phyloP scores from a whole-genome alignment of 2,888 invertebrate genomes.

The Hypercompe scribonia region DNA sequence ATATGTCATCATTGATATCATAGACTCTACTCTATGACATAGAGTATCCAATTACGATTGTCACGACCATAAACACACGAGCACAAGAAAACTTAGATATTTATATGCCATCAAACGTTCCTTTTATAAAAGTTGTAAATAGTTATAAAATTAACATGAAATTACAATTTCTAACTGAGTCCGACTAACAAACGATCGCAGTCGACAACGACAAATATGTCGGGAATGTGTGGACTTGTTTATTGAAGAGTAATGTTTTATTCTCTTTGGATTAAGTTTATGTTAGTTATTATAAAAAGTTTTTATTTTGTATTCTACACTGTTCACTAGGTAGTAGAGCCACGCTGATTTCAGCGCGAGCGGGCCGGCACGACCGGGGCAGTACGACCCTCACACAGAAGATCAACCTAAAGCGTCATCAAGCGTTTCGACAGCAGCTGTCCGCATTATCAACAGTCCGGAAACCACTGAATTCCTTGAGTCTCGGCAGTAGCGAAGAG shows the following conservation, averaged over 20 bases:
- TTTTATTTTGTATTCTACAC: no score
- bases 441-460: no score
- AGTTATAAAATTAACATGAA: conserved; percentile 76
- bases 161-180: conserved; percentile 66
- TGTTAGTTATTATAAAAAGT: conserved; percentile 24
- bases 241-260: conserved; percentile 41
- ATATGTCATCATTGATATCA: conserved; percentile 41
- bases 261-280: conserved; percentile 40
- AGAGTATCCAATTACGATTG: conserved; percentile 42
- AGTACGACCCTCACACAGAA: no score
- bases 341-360: no score
- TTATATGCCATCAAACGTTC: conserved; percentile 39
- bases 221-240: conserved; percentile 44
- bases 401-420: no score
- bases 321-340: no score
- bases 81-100: conserved; percentile 43
- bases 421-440: no score
- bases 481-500: no score
- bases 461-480: no score
- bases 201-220: conserved; percentile 40
- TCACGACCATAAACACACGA: conserved; percentile 42
- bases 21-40: no score
- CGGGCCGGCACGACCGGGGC: no score
- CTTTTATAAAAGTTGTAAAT: conserved; percentile 66
- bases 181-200: conserved; percentile 42